Evolutionary conservation across 2,113 vertebrate species (phyloP).

Genomic region (Cariama cristata): DNA sequence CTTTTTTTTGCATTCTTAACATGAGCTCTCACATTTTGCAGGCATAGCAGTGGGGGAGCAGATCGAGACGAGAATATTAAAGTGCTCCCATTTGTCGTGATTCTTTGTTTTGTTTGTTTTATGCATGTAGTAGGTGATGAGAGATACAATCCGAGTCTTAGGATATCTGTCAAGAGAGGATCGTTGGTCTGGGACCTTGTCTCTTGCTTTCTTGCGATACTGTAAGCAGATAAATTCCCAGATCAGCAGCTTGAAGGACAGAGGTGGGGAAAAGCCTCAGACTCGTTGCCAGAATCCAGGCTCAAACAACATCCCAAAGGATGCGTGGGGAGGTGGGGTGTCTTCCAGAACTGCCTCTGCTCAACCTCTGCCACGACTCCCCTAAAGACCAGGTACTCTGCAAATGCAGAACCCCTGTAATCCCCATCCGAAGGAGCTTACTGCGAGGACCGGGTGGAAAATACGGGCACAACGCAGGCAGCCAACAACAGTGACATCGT

Average conservation of each 20-base stretch:
- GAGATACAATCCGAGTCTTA: not conserved
- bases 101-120: not conserved
- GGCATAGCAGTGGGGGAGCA: not conserved
- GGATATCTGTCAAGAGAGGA: not conserved
- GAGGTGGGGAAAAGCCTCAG: not conserved
- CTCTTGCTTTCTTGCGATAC: not conserved
- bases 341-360: not conserved
- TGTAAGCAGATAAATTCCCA: not conserved
- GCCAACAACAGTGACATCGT: not conserved
- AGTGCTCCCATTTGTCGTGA: not conserved
- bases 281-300: not conserved
- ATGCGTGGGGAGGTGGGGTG: not conserved
- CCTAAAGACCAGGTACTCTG: not conserved
- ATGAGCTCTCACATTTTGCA: not conserved
- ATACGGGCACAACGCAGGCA: not conserved
- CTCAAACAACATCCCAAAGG: not conserved
- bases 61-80: not conserved
- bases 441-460: accelerated
- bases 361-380: not conserved
- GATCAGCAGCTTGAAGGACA: not conserved
- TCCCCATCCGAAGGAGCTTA: accelerated
- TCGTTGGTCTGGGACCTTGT: not conserved
- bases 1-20: not conserved
- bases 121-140: not conserved
- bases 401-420: not conserved